Evolutionary conservation across 2,797 vertebrate species (phyloP), one percentile per base, ranked within the genome.

Genomic region (Pogoniulus pusillus): DNA sequence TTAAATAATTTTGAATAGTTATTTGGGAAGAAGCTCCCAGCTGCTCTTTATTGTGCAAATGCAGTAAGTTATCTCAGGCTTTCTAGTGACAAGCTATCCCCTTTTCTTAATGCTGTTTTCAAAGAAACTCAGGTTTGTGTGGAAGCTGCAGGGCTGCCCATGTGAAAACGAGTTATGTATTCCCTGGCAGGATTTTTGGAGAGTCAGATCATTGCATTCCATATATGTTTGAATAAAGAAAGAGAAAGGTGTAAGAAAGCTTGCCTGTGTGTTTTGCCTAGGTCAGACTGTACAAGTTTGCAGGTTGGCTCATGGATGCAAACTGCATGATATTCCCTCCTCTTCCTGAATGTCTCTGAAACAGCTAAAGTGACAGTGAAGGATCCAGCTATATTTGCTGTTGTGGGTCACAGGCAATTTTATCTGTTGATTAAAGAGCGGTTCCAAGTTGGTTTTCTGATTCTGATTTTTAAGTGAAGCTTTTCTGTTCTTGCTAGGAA

Each of bases 1-100:
- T 96, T 95, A 95, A 94, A 89, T 76, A 5, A 35, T 45, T 65
- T 77, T 72, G 77, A 95, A 89, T 94, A 91, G 95, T 83, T 96
- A 82, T 86, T 92, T 82, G 45, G n/a, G 54, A 85, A 73, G 72
- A 57, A 77, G 57, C 45, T 87, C 53, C 39, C 74, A 65, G 62
- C 39, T 85, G 60, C 81, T 89, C 69, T 95, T 96, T 95, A 62
- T 92, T 93, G 87, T 93, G 95, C 85, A 95, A 94, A 95, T 93
- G 85, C 62, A 60, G 64, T 29, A 37, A 64, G 39, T 76, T 77
- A 83, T 73, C 62, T 82, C 55, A 65, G 68, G 54, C 37, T 43
- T 4, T 23, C 35, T 34, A 81, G 32, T 64, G 71, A 83, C 83
- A 95, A 49, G 32, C 43, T 54, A 70, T 57, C 2, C 0, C 53